Conservation (phyloP, 2,888 invertebrate species). For the Lomographa bimaculata region DNA sequence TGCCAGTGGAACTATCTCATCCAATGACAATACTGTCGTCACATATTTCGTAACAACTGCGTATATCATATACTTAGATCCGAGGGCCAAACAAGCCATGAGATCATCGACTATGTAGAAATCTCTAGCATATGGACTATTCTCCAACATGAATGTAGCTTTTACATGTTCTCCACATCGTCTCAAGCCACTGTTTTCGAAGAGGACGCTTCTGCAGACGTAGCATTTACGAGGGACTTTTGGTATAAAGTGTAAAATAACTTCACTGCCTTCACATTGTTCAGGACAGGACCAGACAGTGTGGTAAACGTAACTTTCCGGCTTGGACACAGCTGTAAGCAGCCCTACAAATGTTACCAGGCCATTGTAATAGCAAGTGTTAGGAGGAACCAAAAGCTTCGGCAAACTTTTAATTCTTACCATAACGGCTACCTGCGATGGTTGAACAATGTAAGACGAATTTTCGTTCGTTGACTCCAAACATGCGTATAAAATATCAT, state of each 20-base stretch:
- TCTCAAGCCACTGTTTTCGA: conserved; percentile 68
- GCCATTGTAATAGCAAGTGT: conserved; percentile 46
- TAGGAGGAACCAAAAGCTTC: conserved; percentile 36
- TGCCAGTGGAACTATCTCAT: conserved; percentile 43
- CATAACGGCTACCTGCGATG: conserved; percentile 55
- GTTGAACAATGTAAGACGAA: conserved; percentile 39
- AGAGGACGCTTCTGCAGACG: conserved; percentile 59
- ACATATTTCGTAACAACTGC: conserved; percentile 54
- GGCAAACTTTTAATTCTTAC: conserved; percentile 59
- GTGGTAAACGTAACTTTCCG: conserved; percentile 61
- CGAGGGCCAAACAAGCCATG: conserved; percentile 53
- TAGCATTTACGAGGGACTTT: conserved; percentile 65
- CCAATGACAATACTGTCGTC: conserved; percentile 56
- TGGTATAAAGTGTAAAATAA: conserved; percentile 64
- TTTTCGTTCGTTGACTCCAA: conserved; percentile 48
- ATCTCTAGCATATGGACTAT: conserved; percentile 43
- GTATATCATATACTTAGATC: conserved; percentile 51
- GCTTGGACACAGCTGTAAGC: conserved; percentile 57
- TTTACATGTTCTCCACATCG: conserved; percentile 66
- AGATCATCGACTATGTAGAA: conserved; percentile 62
- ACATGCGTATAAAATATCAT: conserved; percentile 62
- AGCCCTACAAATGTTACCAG: conserved; percentile 54
- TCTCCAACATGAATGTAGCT: conserved; percentile 53
- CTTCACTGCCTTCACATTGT: conserved; percentile 70
- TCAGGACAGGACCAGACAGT: conserved; percentile 77